Evolutionary conservation across 2,113 vertebrate species (phyloP), one percentile per base, ranked within the genome.

Genomic region (Cranoglanis bouderius): DNA sequence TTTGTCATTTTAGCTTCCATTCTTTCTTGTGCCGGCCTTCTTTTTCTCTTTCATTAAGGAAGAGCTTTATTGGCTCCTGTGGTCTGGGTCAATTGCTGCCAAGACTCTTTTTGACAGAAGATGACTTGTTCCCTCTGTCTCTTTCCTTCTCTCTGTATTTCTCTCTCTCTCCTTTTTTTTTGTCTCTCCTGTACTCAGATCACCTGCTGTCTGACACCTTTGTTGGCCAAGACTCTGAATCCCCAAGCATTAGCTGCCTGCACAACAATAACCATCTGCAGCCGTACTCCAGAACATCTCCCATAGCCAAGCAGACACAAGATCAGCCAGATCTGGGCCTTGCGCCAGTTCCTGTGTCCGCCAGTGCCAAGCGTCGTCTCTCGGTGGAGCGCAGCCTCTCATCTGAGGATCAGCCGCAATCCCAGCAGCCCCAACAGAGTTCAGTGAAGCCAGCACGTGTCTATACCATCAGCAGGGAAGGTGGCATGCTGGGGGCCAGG

Each of bases 391-490:
- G 95, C 88, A 97, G 96, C 92, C 95, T 97, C 86, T 96, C 97
- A 0, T 96, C 96, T 85, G 97, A 98, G 91, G 94, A 95, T 26
- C 92, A 91, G 24, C 90, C 93, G 19, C 89, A 55, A 59, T 24
- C 63, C 84, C 86, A 88, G 87, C 40, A 88, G 86, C 10, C n/a
- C 4, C 82, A 89, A 75, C 78, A 86, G 0, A 91, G 92, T 0
- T 95, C 95, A 87, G 0, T 96, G 93, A 95, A 97, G 94, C 67
- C 96, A 82, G 94, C 97, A 0, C 95, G 94, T 0, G 98, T 99
- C 65, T 99, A 99, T 92, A 99, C 98, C 2, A 99, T 99, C 93
- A 98, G 97, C 0, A 95, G 95, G 0, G 97, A 99, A 94, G 95
- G 95, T 3, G 96, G 96, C 0, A 97, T 99, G 96, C 93, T 98